A percentile compares a stretch with the other conserved stretches of the same genome.
These are phyloP conservation scores for Nerophis ophidion DNA, from an alignment of 2,113 vertebrate species.

Conservation along the genomic window DNA sequence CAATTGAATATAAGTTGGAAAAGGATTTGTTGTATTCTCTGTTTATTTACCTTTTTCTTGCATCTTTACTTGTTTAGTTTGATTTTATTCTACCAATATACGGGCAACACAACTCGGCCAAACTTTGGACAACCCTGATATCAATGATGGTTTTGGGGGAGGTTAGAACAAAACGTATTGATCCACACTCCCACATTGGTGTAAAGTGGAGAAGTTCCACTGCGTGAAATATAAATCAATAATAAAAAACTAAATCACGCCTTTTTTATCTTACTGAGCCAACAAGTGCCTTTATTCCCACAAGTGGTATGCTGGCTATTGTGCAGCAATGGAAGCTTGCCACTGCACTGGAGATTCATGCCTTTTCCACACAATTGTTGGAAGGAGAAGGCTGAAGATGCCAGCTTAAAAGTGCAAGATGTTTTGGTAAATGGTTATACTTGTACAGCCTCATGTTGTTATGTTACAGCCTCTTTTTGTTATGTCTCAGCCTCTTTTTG, in stretches of 20 bases:
- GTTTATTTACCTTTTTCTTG: no score
- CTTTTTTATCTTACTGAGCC: conserved; percentile 16
- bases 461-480: no score
- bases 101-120: no score
- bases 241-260: conserved; percentile 43
- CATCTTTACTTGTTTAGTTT: no score
- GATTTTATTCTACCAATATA: no score
- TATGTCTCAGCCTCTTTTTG: no score
- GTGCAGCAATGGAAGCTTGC: conserved; percentile 57
- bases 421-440: no score
- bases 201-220: conserved; percentile 44
- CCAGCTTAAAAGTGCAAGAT: background rate
- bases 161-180: conserved; percentile 37
- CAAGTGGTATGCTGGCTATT: conserved; percentile 51
- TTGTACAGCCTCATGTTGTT: no score
- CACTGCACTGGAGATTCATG: conserved; percentile 48
- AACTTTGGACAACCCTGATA: no score
- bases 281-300: conserved; percentile 26
- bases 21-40: no score
- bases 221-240: conserved; percentile 46
- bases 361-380: conserved; percentile 35
- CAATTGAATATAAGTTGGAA: no score
- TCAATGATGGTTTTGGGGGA: background rate
- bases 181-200: conserved; percentile 53
- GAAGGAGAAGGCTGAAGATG: conserved; percentile 26